Evolutionary conservation across 2,888 invertebrate genomes (phyloP).

Genomic region (Theretra japonica): DNA sequence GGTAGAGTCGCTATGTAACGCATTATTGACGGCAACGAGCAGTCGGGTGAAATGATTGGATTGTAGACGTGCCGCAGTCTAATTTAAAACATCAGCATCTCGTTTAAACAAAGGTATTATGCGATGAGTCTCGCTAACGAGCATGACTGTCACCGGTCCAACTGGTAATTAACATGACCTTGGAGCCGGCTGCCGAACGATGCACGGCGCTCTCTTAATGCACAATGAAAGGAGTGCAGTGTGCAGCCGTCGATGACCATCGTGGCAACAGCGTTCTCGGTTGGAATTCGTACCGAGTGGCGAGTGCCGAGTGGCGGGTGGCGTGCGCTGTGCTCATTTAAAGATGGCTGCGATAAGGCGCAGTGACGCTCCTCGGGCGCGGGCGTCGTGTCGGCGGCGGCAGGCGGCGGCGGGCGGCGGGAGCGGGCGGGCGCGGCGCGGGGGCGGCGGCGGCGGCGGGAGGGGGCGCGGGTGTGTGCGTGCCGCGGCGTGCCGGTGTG

Average conservation of each 20-base stretch:
- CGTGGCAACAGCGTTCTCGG: conserved; percentile 68
- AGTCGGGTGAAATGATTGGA: conserved; percentile 2
- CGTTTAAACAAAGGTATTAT: conserved; percentile 40
- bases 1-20: conserved; percentile 32
- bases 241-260: conserved; percentile 70
- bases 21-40: background rate
- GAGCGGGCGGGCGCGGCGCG: conserved; percentile 61
- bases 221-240: conserved; percentile 75
- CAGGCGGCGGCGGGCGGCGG: background rate
- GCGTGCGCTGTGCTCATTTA: conserved; percentile 81
- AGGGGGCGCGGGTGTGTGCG: conserved; percentile 67
- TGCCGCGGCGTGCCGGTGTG: conserved; percentile 65
- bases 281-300: conserved; percentile 78
- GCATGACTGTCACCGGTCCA: conserved; percentile 65
- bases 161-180: conserved; percentile 78
- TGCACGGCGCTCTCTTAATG: conserved; percentile 54
- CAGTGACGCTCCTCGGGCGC: conserved; percentile 79
- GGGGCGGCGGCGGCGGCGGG: conserved; percentile 60
- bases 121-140: conserved; percentile 62
- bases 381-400: conserved; percentile 70
- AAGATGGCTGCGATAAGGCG: conserved; percentile 84
- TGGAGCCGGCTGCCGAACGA: conserved; percentile 62
- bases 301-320: conserved; percentile 75
- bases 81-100: conserved; percentile 35
- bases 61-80: background rate